Percentiles rank a stretch among this genome's conserved stretches.
Conservation (phyloP, 1,140 invertebrate genomes). For the Uloborus diversus region DNA sequence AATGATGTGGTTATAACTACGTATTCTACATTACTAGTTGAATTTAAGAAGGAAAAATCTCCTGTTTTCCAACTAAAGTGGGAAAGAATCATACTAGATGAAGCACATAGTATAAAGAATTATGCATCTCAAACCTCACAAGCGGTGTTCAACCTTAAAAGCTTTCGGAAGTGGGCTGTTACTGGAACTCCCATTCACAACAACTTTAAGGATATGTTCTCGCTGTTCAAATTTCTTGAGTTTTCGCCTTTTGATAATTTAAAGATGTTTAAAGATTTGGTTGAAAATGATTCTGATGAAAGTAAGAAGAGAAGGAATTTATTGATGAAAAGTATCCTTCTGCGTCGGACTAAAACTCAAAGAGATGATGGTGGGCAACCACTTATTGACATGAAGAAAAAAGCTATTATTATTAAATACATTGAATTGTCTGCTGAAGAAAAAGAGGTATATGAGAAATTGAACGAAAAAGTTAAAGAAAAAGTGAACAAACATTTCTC, state of each 20-base stretch:
- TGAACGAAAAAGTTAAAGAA: slow-evolving; percentile 64
- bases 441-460: slow-evolving; percentile 74
- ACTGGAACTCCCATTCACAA: slow-evolving; percentile 97
- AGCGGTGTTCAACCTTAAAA: slow-evolving; percentile 75
- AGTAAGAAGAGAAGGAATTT: slow-evolving; percentile 6
- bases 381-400: slow-evolving; percentile 74
- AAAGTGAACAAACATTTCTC: slow-evolving; percentile 5
- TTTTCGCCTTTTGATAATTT: slow-evolving; percentile 40
- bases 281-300: neutral
- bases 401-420: slow-evolving; percentile 67
- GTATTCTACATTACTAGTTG: slow-evolving; percentile 61
- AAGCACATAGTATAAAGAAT: slow-evolving; percentile 92
- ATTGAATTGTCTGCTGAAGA: slow-evolving; percentile 75
- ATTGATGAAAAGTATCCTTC: slow-evolving; percentile 80
- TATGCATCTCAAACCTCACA: slow-evolving; percentile 78
- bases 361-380: slow-evolving; percentile 69
- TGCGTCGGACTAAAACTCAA: slow-evolving; percentile 85
- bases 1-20: slow-evolving; percentile 70
- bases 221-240: slow-evolving; percentile 73
- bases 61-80: slow-evolving; percentile 75
- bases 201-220: slow-evolving; percentile 87
- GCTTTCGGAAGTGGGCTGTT: slow-evolving; percentile 79
- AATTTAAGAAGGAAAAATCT: slow-evolving; percentile 57
- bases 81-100: slow-evolving; percentile 89
- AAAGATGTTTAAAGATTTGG: slow-evolving; percentile 18